Conservation (phyloP, 2,113 vertebrate genomes). For the Drymodes brunneopygia region DNA sequence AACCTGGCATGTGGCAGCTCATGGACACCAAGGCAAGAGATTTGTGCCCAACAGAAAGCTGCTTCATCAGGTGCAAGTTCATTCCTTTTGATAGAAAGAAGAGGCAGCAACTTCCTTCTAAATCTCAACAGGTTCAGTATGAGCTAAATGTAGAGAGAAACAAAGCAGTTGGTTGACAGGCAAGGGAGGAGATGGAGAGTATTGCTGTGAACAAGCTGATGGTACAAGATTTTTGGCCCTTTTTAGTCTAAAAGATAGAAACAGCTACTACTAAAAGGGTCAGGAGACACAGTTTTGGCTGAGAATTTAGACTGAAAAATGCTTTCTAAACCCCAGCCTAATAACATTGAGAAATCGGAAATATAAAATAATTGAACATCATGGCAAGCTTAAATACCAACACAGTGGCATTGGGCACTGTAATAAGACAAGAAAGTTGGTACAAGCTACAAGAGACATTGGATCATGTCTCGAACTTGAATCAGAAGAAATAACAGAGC, state of each 20-base stretch:
- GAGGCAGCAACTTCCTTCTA: background rate
- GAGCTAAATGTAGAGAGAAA: background rate
- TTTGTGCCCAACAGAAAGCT: background rate
- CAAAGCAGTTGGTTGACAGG: background rate
- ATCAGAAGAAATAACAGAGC: background rate
- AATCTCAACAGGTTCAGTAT: background rate
- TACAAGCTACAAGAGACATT: background rate
- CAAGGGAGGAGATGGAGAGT: background rate
- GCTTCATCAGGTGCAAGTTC: background rate
- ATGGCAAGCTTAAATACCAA: slow-evolving; percentile 1
- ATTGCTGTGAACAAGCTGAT: slow-evolving; percentile 41
- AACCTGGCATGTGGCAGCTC: background rate
- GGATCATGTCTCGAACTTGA: background rate
- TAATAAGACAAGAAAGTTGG: background rate
- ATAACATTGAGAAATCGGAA: background rate
- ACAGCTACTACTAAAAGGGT: background rate
- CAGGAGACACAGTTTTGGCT: slow-evolving; percentile 11
- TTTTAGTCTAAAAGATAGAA: slow-evolving; percentile 31
- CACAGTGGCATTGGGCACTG: background rate
- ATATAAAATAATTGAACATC: slow-evolving; percentile 3
- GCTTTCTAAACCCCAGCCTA: slow-evolving; percentile 6
- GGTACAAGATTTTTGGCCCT: slow-evolving; percentile 31
- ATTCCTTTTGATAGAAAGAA: background rate
- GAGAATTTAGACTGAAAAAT: slow-evolving; percentile 15
- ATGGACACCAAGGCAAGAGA: background rate